These are phyloP conservation scores for Prolemur simus DNA, from an alignment of 2,113 vertebrate species.

Conservation along the genomic window DNA sequence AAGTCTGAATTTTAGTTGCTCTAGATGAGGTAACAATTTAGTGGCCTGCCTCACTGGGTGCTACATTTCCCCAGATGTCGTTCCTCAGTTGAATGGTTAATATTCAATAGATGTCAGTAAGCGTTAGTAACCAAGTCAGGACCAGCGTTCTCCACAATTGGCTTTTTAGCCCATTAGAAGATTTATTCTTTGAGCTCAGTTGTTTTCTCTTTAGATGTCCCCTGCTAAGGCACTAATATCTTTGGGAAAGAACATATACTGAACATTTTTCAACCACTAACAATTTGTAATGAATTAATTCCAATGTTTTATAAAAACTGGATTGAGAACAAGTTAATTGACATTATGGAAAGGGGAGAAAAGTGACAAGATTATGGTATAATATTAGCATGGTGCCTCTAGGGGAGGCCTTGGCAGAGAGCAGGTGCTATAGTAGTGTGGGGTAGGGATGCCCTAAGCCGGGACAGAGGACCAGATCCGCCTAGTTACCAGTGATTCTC, in stretches of 20 bases:
- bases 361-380: neutral
- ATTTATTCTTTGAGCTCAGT: neutral
- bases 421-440: fast-evolving
- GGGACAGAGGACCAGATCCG: fast-evolving
- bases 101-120: neutral
- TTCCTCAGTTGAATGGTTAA: neutral
- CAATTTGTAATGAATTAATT: neutral
- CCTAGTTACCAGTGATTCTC: neutral
- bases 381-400: fast-evolving
- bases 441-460: neutral
- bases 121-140: neutral
- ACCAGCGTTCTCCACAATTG: neutral
- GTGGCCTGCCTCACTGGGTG: neutral
- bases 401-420: neutral
- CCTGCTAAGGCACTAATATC: neutral
- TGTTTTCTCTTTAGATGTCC: neutral
- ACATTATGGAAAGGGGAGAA: neutral
- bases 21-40: neutral
- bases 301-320: neutral
- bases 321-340: neutral
- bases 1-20: neutral
- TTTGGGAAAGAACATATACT: neutral
- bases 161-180: neutral
- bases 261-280: neutral
- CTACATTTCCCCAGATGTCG: fast-evolving